Base-by-base conservation (phyloP, 2,113 vertebrate species). In the Microtus oregoni region DNA sequence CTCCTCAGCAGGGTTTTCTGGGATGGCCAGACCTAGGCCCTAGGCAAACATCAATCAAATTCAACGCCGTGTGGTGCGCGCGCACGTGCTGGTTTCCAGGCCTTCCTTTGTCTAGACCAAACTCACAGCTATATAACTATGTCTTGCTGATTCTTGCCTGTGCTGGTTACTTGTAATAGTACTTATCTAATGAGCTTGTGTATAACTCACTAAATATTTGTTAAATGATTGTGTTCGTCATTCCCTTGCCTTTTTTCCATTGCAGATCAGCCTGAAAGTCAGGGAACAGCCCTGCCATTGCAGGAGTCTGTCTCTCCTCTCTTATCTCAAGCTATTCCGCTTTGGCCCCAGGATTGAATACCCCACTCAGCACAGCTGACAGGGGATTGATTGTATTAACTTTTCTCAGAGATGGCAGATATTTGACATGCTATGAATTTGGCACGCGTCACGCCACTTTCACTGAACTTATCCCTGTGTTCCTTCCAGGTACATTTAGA, bases 151-250 rank as follows among this genome's bases (percentile, higher is more conserved):
- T 79, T 73, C 50, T 72, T 75, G 14, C 73, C 47, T 83, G 28
- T 41, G 14, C 14, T 47, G 61, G 3, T 72, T 86, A 65, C 52
- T 47, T 38, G 26, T 86, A 15, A 13, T 38, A 12, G 38, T 81
- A n/a, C 10, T 47, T 77, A 5, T 20, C 90, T 92, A 89, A 67
- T 89, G 89, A 94, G 47, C 24, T 2, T 4, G 5, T 55, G 41
- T 87, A 24, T 90, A 24, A 38, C 75, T 87, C 63, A 63, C 38
- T 87, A 75, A 38, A 0, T 90, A 65, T 79, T 91, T 68, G n/a
- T 63, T 89, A 28, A 96, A 12, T 89, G 78, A 61, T 11, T 77
- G 75, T 89, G 55, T 91, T 26, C 58, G 50, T 83, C 26, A 89
- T 32, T 78, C 35, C 15, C 26, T 63, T 81, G 22, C 38, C 10